Percentiles rank a stretch among this genome's conserved stretches.
phyloP scores from a whole-genome alignment of 2,113 vertebrate species.

The Anas platyrhynchos region DNA sequence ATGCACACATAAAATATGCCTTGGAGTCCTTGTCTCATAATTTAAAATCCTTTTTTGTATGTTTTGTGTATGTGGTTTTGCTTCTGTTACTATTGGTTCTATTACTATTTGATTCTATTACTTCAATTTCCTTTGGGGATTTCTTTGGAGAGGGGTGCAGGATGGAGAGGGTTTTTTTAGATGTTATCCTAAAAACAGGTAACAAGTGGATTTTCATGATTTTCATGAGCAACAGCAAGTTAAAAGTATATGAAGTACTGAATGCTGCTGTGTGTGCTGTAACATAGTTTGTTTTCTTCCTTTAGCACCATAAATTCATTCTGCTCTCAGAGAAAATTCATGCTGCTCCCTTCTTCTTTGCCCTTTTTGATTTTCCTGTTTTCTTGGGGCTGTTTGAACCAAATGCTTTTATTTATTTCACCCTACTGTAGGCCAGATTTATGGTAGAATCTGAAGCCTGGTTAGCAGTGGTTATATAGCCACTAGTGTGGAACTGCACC shows the following conservation, averaged over 20 bases:
- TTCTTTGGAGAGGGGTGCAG: not conserved
- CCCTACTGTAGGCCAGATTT: conserved; percentile 10
- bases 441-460: not conserved
- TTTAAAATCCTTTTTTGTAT: not conserved
- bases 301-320: not conserved
- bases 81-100: not conserved
- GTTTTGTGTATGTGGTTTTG: not conserved
- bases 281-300: not conserved
- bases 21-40: not conserved
- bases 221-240: not conserved
- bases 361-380: conserved; percentile 36
- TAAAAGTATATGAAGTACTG: conserved; percentile 16
- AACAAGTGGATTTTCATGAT: not conserved
- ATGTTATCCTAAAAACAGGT: not conserved
- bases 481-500: not conserved
- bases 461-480: not conserved
- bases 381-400: conserved; percentile 21
- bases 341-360: conserved; percentile 5
- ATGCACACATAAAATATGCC: not conserved
- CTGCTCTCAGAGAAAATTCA: not conserved
- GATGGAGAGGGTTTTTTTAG: not conserved
- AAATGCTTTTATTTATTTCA: conserved; percentile 50
- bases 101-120: not conserved
- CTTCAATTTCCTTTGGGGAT: not conserved
- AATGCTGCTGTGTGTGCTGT: not conserved